phyloP scores from a whole-genome alignment of 2,888 invertebrate genomes.

The Eulithis testata region DNA sequence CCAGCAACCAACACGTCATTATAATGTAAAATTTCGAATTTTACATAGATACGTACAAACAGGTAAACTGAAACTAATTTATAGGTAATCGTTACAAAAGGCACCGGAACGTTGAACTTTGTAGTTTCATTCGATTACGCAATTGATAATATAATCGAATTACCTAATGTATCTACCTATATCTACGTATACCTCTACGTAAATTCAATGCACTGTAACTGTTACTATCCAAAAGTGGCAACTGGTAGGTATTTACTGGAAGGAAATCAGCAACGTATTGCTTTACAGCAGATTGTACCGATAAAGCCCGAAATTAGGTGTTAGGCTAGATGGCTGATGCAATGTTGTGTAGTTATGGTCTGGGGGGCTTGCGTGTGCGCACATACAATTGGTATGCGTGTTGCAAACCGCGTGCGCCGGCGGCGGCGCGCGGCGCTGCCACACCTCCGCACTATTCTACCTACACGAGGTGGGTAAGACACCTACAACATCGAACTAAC shows the following conservation, averaged over 20 bases:
- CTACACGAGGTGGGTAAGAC: slow-evolving; percentile 21
- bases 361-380: slow-evolving; percentile 42
- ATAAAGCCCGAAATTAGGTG: slow-evolving; percentile 34
- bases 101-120: slow-evolving; percentile 19
- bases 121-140: slow-evolving; percentile 13
- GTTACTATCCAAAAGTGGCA: neutral
- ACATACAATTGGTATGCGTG: slow-evolving; percentile 46
- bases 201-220: slow-evolving; percentile 7
- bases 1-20: slow-evolving; percentile 48
- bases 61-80: slow-evolving; percentile 28
- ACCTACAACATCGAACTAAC: slow-evolving; percentile 39
- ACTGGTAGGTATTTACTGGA: neutral
- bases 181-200: neutral
- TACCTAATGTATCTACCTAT: too few relatives aligned
- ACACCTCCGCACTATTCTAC: slow-evolving; percentile 60
- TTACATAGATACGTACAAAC: slow-evolving; percentile 21
- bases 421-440: slow-evolving; percentile 48
- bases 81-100: slow-evolving; percentile 8
- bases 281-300: slow-evolving; percentile 11
- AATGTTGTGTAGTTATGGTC: slow-evolving; percentile 49
- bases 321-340: slow-evolving; percentile 54
- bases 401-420: slow-evolving; percentile 52
- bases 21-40: slow-evolving; percentile 33
- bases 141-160: neutral
- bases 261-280: slow-evolving; percentile 2